Evolutionary conservation across 2,797 vertebrate species (phyloP).

Genomic region (Rhyacichthys aspro): DNA sequence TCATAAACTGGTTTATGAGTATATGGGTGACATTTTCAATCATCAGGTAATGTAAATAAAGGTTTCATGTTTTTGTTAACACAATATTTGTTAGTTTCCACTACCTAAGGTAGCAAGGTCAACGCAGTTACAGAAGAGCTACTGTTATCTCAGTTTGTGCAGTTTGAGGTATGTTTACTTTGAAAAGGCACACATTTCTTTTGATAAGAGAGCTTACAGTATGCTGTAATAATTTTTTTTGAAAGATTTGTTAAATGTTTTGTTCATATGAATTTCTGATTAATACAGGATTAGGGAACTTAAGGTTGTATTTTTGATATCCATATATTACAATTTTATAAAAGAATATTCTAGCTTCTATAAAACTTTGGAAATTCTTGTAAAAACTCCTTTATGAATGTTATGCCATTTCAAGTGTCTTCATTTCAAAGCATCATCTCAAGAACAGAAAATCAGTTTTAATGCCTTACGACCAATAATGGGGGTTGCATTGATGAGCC

Average conservation of each 20-base stretch:
- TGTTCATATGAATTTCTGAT: constrained; percentile 24
- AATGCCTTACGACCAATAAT: constrained; percentile 62
- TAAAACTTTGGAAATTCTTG: constrained; percentile 11
- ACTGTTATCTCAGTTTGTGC: constrained; percentile 39
- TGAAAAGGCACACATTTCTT: constrained; percentile 38
- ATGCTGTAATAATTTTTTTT: constrained; percentile 45
- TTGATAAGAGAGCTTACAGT: constrained; percentile 34
- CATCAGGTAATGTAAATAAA: constrained; percentile 39
- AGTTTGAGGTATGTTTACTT: constrained; percentile 44
- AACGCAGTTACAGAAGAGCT: constrained; percentile 40
- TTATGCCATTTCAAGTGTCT: constrained; percentile 33
- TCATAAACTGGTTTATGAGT: constrained; percentile 68
- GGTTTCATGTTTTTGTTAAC: constrained; percentile 25
- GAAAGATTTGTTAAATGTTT: constrained; percentile 16
- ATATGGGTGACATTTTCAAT: constrained; percentile 22
- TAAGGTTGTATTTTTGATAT: not conserved
- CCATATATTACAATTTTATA: constrained; percentile 15
- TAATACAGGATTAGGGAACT: constrained; percentile 30
- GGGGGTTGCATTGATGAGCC: constrained; percentile 80
- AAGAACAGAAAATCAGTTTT: constrained; percentile 28
- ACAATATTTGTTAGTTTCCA: constrained; percentile 18
- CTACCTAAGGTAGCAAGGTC: constrained; percentile 26
- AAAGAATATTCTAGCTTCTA: constrained; percentile 28
- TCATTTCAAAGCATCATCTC: constrained; percentile 34
- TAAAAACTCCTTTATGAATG: constrained; percentile 47